These are phyloP conservation scores for Temnothorax unifasciatus DNA, from an alignment of 2,888 invertebrate genomes.

Conservation along the genomic window DNA sequence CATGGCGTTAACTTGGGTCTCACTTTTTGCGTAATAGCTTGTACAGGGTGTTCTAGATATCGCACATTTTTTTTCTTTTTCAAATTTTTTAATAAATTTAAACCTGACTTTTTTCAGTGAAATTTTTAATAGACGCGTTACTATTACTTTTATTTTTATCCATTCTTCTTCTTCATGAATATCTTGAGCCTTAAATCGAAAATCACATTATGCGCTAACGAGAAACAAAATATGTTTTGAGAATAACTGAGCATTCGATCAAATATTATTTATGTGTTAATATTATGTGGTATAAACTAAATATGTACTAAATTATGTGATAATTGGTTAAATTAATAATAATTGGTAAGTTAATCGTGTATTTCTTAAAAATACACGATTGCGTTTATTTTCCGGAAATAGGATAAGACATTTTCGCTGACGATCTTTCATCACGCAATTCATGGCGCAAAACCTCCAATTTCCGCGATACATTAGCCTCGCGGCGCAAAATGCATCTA, in stretches of 20 bases:
- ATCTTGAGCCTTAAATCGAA: not conserved
- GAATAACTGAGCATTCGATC: not conserved
- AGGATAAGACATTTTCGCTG: not conserved
- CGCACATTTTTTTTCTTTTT: not conserved
- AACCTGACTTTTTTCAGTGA: not conserved
- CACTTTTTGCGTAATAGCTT: slow-evolving; percentile 19
- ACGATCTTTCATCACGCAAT: slow-evolving; percentile 28
- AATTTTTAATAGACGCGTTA: not conserved
- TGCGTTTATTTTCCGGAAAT: not conserved
- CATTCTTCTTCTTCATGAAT: not conserved
- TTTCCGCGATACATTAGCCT: slow-evolving; percentile 47
- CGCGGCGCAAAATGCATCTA: slow-evolving; percentile 47
- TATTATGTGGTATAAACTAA: not conserved
- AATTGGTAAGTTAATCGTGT: not conserved
- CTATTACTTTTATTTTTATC: not conserved
- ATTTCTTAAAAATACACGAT: not conserved
- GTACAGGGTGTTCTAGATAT: not conserved
- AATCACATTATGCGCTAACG: not conserved
- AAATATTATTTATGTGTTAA: not conserved
- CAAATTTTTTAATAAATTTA: not conserved
- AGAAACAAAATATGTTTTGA: not conserved
- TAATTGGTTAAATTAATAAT: not conserved
- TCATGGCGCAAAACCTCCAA: slow-evolving; percentile 22
- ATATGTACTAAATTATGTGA: not conserved
- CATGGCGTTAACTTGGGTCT: slow-evolving; percentile 44